Percentiles rank a stretch among this genome's conserved stretches.
Evolutionary conservation across 2,113 vertebrate species (phyloP).

Genomic region (Callipepla californica): DNA sequence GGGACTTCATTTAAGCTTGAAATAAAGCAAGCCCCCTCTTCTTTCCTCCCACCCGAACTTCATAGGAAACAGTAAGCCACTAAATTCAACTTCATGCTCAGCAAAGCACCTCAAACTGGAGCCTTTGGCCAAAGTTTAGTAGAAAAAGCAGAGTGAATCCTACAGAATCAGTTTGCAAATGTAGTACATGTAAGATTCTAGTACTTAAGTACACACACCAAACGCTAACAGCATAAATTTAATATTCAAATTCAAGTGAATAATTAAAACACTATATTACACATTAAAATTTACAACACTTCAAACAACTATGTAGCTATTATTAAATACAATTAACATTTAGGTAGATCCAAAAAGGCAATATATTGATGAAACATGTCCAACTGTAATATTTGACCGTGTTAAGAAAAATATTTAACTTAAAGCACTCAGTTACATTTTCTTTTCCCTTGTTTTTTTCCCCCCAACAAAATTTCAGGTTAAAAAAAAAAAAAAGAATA

Average conservation of each 20-base stretch:
- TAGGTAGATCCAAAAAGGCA: background rate
- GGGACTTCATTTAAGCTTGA: background rate
- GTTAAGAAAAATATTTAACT: conserved; percentile 53
- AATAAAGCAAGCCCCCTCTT: background rate
- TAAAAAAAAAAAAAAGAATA: background rate
- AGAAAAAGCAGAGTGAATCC: background rate
- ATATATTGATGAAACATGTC: conserved; percentile 51
- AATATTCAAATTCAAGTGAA: conserved; percentile 78
- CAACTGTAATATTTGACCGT: conserved; percentile 57
- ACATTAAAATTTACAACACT: conserved; percentile 70
- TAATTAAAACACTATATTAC: conserved; percentile 74
- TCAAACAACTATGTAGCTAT: conserved; percentile 66
- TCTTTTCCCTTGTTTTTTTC: conserved; percentile 59
- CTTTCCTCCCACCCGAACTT: background rate
- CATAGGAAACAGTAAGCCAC: background rate
- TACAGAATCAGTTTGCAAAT: background rate
- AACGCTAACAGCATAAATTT: conserved; percentile 75
- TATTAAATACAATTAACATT: conserved; percentile 70
- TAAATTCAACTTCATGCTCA: background rate
- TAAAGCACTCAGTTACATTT: conserved; percentile 63
- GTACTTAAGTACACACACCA: conserved; percentile 3
- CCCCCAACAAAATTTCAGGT: conserved; percentile 42
- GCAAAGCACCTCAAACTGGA: background rate
- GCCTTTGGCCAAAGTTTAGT: background rate
- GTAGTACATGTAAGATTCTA: background rate